These are phyloP conservation scores for Nothocercus julius DNA, from an alignment of 2,113 vertebrate genomes.

Conservation along the genomic window DNA sequence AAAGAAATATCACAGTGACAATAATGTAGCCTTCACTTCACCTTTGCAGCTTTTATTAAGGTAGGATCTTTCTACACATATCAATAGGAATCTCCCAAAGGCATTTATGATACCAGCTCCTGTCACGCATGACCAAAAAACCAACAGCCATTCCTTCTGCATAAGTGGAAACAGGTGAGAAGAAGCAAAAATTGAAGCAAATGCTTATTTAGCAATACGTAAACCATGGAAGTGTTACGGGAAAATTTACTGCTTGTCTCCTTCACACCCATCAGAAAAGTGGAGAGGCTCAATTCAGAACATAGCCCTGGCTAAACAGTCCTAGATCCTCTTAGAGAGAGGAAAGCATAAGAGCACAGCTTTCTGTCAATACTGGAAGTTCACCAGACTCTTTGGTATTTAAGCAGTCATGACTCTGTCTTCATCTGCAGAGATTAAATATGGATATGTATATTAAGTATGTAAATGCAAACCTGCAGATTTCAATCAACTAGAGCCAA, in stretches of 20 bases:
- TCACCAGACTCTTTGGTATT: constrained; percentile 34
- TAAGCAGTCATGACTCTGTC: constrained; percentile 51
- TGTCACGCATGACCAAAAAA: background rate
- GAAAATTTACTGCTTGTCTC: background rate
- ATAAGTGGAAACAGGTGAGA: background rate
- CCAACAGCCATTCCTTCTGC: background rate
- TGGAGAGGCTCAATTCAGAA: accelerated
- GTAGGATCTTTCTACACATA: background rate
- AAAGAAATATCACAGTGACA: background rate
- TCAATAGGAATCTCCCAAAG: background rate
- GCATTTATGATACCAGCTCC: background rate
- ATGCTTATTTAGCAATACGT: background rate
- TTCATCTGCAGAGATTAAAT: constrained; percentile 64
- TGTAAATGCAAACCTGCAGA: constrained; percentile 35
- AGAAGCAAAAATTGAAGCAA: background rate
- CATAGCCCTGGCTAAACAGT: background rate
- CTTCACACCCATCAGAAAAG: background rate
- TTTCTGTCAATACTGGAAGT: background rate
- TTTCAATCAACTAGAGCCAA: constrained; percentile 57
- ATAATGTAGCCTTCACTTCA: background rate
- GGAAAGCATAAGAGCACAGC: background rate
- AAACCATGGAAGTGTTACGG: background rate
- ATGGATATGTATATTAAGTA: constrained; percentile 64
- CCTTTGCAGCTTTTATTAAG: background rate
- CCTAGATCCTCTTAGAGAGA: background rate